phyloP scores from a whole-genome alignment of 2,113 vertebrate genomes.

The Lathamus discolor region DNA sequence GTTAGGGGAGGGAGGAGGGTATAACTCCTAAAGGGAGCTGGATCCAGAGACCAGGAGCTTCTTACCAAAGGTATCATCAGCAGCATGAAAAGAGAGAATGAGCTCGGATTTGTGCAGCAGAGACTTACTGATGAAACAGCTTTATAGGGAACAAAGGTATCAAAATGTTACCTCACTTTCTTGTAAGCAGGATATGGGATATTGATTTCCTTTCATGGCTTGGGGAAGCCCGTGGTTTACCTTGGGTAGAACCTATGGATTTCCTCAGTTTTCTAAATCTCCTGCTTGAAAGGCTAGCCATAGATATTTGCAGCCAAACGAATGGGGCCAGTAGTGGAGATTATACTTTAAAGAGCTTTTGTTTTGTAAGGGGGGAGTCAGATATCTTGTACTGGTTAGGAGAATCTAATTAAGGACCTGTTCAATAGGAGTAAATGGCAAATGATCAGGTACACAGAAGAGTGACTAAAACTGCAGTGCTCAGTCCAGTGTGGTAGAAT shows the following conservation, averaged over 20 bases:
- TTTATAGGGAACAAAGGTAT: conserved; percentile 17
- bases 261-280: conserved; percentile 40
- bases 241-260: conserved; percentile 12
- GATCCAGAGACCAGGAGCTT: neutral
- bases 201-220: conserved; percentile 2
- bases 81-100: neutral
- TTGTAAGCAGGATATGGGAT: neutral
- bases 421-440: conserved; percentile 45
- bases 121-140: neutral
- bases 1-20: neutral
- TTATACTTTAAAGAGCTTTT: conserved; percentile 6
- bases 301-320: conserved; percentile 21
- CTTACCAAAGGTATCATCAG: neutral
- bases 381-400: neutral
- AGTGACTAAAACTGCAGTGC: neutral
- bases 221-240: neutral
- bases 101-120: neutral
- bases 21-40: neutral
- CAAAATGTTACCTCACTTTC: neutral
- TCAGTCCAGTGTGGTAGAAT: neutral
- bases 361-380: neutral
- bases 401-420: conserved; percentile 29
- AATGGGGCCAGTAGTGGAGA: neutral
- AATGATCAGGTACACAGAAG: neutral
- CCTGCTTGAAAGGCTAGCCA: conserved; percentile 24